These are phyloP conservation scores for Meliscaeva auricollis DNA, from an alignment of 2,888 invertebrate genomes.

Conservation along the genomic window DNA sequence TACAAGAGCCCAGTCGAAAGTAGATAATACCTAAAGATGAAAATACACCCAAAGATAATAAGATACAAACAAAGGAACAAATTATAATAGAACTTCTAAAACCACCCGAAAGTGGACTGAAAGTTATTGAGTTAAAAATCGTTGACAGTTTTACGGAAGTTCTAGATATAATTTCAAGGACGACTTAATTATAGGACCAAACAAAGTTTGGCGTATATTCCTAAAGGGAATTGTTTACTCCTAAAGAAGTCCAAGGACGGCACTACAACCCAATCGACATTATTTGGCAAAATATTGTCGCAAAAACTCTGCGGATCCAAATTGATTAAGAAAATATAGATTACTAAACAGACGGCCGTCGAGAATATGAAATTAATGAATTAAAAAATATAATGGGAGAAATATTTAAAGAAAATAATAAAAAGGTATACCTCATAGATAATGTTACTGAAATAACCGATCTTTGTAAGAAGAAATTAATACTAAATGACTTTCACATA, in stretches of 20 bases:
- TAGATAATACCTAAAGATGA: neutral
- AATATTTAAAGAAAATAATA: neutral
- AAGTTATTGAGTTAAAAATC: neutral
- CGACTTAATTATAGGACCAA: neutral
- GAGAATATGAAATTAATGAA: slow-evolving; percentile 1
- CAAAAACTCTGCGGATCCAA: slow-evolving; percentile 3
- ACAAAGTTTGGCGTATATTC: neutral
- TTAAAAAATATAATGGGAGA: neutral
- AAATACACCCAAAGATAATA: neutral
- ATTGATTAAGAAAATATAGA: neutral
- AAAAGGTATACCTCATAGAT: neutral
- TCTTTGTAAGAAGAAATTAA: slow-evolving; percentile 9
- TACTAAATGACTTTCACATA: slow-evolving; percentile 10
- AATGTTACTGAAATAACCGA: neutral
- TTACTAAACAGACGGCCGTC: neutral
- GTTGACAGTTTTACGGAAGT: neutral
- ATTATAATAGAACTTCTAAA: neutral
- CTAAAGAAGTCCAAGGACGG: slow-evolving; percentile 8
- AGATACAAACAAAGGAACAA: no score
- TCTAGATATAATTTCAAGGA: neutral
- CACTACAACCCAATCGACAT: slow-evolving; percentile 6
- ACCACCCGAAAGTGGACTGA: neutral
- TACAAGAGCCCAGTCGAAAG: neutral
- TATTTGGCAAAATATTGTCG: slow-evolving; percentile 16
- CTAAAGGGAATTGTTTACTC: slow-evolving; percentile 1